Conservation (phyloP, 2,113 vertebrate genomes). For the Dicaeum eximium region DNA sequence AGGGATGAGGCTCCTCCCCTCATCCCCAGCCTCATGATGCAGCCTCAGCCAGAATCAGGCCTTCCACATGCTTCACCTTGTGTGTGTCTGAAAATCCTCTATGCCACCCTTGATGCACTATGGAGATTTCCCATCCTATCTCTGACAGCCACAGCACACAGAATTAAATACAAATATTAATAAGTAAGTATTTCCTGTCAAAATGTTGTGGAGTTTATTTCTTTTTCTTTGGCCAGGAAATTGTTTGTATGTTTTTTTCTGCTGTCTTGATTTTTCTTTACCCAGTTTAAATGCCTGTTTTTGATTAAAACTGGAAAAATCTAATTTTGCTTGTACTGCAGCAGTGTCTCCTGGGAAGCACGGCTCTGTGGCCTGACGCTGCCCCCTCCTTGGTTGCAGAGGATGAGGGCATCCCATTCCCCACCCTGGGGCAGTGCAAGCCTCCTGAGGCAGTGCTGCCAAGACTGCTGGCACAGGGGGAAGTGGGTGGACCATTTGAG, state of each 20-base stretch:
- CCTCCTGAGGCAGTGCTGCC: neutral
- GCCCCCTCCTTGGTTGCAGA: neutral
- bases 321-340: neutral
- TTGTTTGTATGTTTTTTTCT: neutral
- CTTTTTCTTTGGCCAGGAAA: neutral
- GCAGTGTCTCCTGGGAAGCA: neutral
- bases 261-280: neutral
- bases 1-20: neutral
- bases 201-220: neutral
- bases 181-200: neutral
- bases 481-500: rapidly evolving
- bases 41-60: neutral
- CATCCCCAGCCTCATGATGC: neutral
- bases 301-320: neutral
- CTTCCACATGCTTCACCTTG: rapidly evolving
- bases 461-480: neutral
- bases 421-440: neutral
- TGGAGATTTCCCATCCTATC: neutral
- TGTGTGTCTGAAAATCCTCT: neutral
- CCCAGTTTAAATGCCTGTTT: neutral
- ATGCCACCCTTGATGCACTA: neutral
- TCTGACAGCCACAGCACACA: neutral
- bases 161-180: neutral
- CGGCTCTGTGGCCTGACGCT: rapidly evolving
- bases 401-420: neutral